A percentile compares a stretch with the other conserved stretches of the same genome.
These are phyloP conservation scores for Geodia barretti DNA, from an alignment of 37 sponge, comb jelly and placozoan species.

Conservation along the genomic window DNA sequence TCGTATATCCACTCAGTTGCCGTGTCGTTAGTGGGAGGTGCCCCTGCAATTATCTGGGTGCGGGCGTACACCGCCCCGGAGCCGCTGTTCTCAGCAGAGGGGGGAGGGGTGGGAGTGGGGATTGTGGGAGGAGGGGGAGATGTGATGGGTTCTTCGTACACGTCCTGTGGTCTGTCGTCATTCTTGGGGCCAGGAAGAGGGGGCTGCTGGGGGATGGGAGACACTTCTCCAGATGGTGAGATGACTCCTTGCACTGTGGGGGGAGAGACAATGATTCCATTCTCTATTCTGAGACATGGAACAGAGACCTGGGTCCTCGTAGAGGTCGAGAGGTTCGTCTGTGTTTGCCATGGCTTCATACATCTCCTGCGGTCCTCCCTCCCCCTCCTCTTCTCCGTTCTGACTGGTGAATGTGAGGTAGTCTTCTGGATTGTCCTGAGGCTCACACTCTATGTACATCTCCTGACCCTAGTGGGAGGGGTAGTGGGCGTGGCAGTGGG, in stretches of 20 bases:
- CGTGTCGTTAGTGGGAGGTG: background rate
- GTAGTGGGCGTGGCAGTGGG: too few species aligned
- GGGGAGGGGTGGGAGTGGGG: background rate
- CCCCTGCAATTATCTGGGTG: background rate
- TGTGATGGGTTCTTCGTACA: constrained; percentile 61
- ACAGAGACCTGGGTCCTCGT: constrained; percentile 47
- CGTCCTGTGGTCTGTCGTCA: constrained; percentile 12
- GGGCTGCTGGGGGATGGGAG: background rate
- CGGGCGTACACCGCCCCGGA: constrained; percentile 19
- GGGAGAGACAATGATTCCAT: background rate
- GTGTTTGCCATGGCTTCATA: constrained; percentile 49
- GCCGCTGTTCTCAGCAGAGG: constrained; percentile 18
- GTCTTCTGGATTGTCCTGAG: constrained; percentile 8
- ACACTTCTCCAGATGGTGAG: background rate
- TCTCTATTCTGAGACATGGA: background rate
- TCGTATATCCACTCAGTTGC: constrained; percentile 41
- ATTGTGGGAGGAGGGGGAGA: constrained; percentile 5
- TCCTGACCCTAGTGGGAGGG: too few species aligned
- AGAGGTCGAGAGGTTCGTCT: constrained; percentile 23
- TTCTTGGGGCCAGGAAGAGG: background rate
- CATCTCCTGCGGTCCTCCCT: constrained; percentile 48
- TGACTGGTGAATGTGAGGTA: constrained; percentile 24
- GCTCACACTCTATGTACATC: constrained; percentile 21
- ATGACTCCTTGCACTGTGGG: background rate
- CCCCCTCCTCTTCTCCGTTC: background rate